Percentiles rank a stretch among this genome's conserved stretches.
phyloP scores from a whole-genome alignment of 2,888 invertebrate species.

The Gibbula magus region DNA sequence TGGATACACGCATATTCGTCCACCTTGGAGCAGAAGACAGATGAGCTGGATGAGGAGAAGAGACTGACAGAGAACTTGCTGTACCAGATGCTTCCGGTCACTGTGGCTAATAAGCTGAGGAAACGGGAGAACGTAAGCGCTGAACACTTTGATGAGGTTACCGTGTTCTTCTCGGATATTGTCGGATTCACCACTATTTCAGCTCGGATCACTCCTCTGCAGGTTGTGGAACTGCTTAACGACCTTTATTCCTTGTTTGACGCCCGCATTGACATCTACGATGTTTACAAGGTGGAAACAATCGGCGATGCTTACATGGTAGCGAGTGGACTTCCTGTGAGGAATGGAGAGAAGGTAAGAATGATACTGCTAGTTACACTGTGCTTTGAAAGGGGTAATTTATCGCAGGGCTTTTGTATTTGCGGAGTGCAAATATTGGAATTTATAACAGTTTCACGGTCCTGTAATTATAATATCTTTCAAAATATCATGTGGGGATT shows the following conservation, averaged over 20 bases:
- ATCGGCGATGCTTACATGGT: slow-evolving; percentile 67
- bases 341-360: slow-evolving; percentile 55
- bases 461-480: too few relatives aligned
- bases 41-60: slow-evolving; percentile 61
- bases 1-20: slow-evolving; percentile 48
- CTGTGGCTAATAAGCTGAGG: slow-evolving; percentile 53
- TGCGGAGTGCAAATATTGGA: too few relatives aligned
- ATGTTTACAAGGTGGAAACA: slow-evolving; percentile 67
- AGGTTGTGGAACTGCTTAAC: slow-evolving; percentile 65
- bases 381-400: too few relatives aligned
- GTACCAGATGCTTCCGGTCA: slow-evolving; percentile 66
- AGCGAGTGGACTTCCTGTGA: slow-evolving; percentile 60
- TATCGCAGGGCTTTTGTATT: too few relatives aligned
- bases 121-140: slow-evolving; percentile 40
- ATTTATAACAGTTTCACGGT: too few relatives aligned
- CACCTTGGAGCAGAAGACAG: slow-evolving; percentile 51
- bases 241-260: slow-evolving; percentile 62
- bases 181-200: slow-evolving; percentile 54
- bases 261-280: slow-evolving; percentile 59
- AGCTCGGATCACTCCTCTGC: slow-evolving; percentile 45
- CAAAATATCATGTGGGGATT: too few relatives aligned
- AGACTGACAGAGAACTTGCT: slow-evolving; percentile 64
- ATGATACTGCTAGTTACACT: too few relatives aligned
- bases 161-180: slow-evolving; percentile 54
- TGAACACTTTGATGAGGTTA: slow-evolving; percentile 46